Evolutionary conservation across 2,888 invertebrate genomes (phyloP), one percentile per base, ranked within the genome.

Genomic region (Achlya flavicornis): DNA sequence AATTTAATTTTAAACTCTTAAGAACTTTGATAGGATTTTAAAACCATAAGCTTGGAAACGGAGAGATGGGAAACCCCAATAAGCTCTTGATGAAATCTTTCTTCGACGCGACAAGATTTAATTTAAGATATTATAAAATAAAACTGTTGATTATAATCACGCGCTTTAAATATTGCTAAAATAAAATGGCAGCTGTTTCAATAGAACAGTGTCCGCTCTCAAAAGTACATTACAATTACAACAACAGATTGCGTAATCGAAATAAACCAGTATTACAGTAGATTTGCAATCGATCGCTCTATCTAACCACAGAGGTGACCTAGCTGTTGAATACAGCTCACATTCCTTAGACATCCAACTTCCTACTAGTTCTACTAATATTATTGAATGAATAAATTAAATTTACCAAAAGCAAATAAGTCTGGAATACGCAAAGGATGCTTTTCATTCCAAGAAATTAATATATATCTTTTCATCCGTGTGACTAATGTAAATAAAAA

Each of bases 1-100:
- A 71, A 71, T 75, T 76, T 77, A 81, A 80, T 80, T 75, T 43
- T 19, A 41, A 41, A 41, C 41, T 41, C 41, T 41, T 41, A 60
- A 60, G 59, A 14, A 60, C 16, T 41, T n/a, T 41, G 19, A 60
- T 41, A 43, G 60, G 41, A 60, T 41, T 41, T 60, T 41, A 60
- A 38, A 59, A 59, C 38, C 60, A 43, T 60, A 41, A n/a, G 60
- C 38, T 60, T 26, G 60, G 41, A 3, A n/a, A 43, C 10, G 35
- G 10, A 12, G 41, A 19, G 60, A 60, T 41, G 43, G 12, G 12
- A 38, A 38, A 41, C 41, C 41, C 19, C 19, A 19, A 41, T 41
- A 58, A 35, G n/a, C 58, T 58, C 14, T 41, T 11, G 41, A 6
- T 26, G 41, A 41, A 60, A 60, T 60, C 41, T 26, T 41, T 60